These are phyloP conservation scores for Harpagoxenus sublaevis DNA, from an alignment of 2,888 invertebrate species.

Conservation along the genomic window DNA sequence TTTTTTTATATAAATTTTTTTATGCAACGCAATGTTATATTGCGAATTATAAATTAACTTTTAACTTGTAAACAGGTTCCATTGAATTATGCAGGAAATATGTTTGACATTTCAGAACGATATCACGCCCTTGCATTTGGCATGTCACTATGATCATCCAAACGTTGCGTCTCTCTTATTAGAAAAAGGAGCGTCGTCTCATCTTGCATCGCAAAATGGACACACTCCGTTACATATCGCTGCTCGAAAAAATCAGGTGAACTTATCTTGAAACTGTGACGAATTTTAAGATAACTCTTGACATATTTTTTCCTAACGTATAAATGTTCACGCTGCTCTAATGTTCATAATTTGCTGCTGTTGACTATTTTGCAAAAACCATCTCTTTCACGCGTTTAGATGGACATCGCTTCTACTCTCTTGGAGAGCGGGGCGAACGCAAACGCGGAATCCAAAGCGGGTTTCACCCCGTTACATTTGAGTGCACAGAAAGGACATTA, in stretches of 20 bases:
- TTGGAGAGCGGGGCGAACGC: conserved; percentile 97
- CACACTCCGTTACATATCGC: conserved; percentile 99
- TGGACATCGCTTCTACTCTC: conserved; percentile 97
- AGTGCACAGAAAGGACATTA: conserved; percentile 97
- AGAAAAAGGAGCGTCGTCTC: conserved; percentile 97
- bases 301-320: background rate
- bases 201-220: conserved; percentile 98
- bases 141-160: conserved; percentile 98
- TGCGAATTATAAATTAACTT: background rate
- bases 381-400: conserved; percentile 85
- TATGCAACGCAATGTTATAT: background rate
- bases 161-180: conserved; percentile 95
- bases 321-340: background rate
- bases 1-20: background rate
- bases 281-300: background rate
- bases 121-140: conserved; percentile 98
- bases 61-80: background rate
- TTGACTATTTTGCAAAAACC: conserved; percentile 10
- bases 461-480: conserved; percentile 98
- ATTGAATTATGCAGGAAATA: background rate
- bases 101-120: conserved; percentile 90
- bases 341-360: background rate
- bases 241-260: conserved; percentile 97
- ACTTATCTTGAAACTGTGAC: background rate
- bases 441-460: conserved; percentile 97